Evolutionary conservation across 2,888 invertebrate genomes (phyloP).

Genomic region (Apotomis turbidana): DNA sequence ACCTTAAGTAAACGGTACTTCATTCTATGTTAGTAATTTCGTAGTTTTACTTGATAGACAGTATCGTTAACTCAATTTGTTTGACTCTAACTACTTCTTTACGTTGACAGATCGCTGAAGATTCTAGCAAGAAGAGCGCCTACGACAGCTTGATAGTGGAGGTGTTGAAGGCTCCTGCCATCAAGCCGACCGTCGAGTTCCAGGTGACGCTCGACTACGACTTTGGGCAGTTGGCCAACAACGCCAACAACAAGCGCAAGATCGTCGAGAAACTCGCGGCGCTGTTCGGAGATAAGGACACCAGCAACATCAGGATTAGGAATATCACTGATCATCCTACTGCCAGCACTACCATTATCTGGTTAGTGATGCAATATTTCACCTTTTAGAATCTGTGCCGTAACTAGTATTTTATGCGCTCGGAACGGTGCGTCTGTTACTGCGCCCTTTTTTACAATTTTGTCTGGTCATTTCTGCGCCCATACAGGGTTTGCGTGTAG

Average conservation of each 20-base stretch:
- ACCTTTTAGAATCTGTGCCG: too few relatives aligned
- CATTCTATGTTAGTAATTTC: too few relatives aligned
- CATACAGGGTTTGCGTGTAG: too few relatives aligned
- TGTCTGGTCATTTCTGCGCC: too few relatives aligned
- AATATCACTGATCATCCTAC: constrained; percentile 87
- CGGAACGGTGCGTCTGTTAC: too few relatives aligned
- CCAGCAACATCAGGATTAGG: constrained; percentile 89
- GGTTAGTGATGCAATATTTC: constrained; percentile 65
- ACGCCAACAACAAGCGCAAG: constrained; percentile 89
- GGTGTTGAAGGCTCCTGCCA: constrained; percentile 86
- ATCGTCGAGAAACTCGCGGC: constrained; percentile 91
- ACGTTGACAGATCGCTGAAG: constrained; percentile 86
- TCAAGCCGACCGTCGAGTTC: constrained; percentile 90
- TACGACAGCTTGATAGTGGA: constrained; percentile 91
- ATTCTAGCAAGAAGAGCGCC: constrained; percentile 88
- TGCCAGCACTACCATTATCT: constrained; percentile 82
- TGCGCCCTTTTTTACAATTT: too few relatives aligned
- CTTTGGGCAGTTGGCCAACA: constrained; percentile 87
- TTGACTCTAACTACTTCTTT: not conserved
- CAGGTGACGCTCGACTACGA: constrained; percentile 90
- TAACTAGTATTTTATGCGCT: too few relatives aligned
- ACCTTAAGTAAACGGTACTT: too few relatives aligned
- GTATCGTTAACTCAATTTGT: too few relatives aligned
- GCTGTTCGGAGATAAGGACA: constrained; percentile 89
- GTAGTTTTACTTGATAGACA: too few relatives aligned